These are phyloP conservation scores for Crocidura indochinensis DNA, from an alignment of 2,797 vertebrate species.

Conservation along the genomic window DNA sequence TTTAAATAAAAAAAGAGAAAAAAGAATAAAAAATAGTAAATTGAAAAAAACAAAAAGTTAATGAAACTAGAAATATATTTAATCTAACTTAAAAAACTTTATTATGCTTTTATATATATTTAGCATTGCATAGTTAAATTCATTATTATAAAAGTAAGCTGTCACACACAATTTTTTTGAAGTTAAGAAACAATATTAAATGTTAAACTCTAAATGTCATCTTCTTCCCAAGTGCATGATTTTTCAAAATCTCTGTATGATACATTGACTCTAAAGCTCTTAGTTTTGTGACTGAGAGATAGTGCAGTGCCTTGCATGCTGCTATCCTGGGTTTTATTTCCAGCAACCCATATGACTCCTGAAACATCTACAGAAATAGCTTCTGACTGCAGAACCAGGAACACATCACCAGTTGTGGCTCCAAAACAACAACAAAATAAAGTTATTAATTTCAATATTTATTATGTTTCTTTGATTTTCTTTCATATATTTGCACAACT, in stretches of 20 bases:
- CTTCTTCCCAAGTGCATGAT: not conserved
- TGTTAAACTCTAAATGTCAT: not conserved
- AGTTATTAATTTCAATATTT: too few relatives aligned
- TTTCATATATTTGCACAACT: not conserved
- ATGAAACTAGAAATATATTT: not conserved
- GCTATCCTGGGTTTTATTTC: too few relatives aligned
- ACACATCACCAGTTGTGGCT: too few relatives aligned
- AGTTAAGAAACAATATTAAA: not conserved
- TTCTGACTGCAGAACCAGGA: too few relatives aligned
- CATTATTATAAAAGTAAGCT: not conserved
- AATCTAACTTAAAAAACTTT: not conserved
- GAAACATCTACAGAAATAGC: too few relatives aligned
- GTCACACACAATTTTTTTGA: not conserved
- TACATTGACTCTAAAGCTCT: not conserved
- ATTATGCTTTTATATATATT: not conserved
- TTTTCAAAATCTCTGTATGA: not conserved
- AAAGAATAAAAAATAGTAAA: too few relatives aligned
- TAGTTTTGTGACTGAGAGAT: too few relatives aligned
- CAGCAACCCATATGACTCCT: too few relatives aligned
- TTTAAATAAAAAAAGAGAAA: too few relatives aligned
- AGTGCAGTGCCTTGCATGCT: too few relatives aligned
- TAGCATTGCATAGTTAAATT: not conserved
- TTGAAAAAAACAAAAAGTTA: not conserved
- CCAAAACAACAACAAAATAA: too few relatives aligned
- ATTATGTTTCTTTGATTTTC: not conserved